A percentile compares a stretch with the other conserved stretches of the same genome.
Evolutionary conservation across 2,113 vertebrate genomes (phyloP).

Genomic region (Ciconia boyciana): DNA sequence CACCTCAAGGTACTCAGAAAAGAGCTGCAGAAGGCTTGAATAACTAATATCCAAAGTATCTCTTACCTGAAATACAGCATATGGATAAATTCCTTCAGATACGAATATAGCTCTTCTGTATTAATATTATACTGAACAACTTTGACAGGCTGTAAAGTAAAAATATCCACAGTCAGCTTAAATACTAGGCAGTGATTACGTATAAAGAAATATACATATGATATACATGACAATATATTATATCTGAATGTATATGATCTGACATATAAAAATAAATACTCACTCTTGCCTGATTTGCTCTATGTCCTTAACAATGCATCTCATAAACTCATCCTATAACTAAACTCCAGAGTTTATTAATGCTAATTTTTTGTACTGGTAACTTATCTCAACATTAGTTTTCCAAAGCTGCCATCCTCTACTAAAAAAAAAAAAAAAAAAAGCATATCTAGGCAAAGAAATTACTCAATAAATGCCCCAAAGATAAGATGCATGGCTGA

Average conservation of each 20-base stretch:
- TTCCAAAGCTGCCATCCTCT: neutral
- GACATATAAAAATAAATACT: neutral
- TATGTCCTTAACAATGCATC: neutral
- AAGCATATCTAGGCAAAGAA: neutral
- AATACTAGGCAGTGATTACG: neutral
- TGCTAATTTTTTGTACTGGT: neutral
- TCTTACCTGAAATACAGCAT: constrained; percentile 94
- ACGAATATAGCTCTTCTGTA: constrained; percentile 94
- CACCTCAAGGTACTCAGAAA: neutral
- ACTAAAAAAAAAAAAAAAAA: neutral
- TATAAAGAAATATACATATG: accelerated
- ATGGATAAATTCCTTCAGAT: constrained; percentile 97
- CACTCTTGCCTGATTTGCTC: neutral
- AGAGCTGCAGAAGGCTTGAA: neutral
- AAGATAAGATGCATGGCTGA: neutral
- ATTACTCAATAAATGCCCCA: neutral
- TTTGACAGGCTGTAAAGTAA: constrained; percentile 81
- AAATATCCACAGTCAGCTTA: neutral
- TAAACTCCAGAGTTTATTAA: neutral
- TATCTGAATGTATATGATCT: neutral
- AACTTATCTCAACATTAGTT: neutral
- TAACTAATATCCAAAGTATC: neutral
- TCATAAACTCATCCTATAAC: neutral
- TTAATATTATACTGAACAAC: constrained; percentile 98
- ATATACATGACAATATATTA: neutral